These are phyloP conservation scores for Drosophila paranaensis DNA, from an alignment of 2,888 invertebrate species.

Conservation along the genomic window DNA sequence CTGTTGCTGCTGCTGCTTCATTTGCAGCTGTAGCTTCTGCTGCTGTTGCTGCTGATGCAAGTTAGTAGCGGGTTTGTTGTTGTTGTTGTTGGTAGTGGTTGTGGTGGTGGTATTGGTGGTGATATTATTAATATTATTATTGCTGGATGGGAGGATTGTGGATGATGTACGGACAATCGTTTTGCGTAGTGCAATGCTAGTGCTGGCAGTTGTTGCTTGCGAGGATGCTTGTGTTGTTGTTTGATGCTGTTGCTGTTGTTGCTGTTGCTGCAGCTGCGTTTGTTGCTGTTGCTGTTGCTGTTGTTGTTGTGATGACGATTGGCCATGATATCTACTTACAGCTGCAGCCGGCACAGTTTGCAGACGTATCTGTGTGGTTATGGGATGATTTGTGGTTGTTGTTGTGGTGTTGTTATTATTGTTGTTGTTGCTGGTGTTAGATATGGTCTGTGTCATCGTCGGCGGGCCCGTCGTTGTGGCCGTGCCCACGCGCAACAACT, in stretches of 20 bases:
- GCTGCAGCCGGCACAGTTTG: constrained; percentile 94
- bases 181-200: constrained; percentile 87
- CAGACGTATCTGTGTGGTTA: constrained; percentile 92
- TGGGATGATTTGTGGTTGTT: constrained; percentile 84
- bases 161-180: constrained; percentile 85
- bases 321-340: constrained; percentile 91
- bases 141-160: constrained; percentile 79
- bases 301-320: constrained; percentile 86
- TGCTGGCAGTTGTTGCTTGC: constrained; percentile 76
- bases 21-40: constrained; percentile 82
- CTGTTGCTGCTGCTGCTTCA: constrained; percentile 70
- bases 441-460: constrained; percentile 84
- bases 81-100: constrained; percentile 62
- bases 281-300: constrained; percentile 76
- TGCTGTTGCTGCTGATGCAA: constrained; percentile 84
- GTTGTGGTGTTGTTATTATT: constrained; percentile 68
- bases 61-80: constrained; percentile 80
- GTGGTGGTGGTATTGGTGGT: constrained; percentile 54
- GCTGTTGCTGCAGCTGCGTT: constrained; percentile 56
- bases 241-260: constrained; percentile 67
- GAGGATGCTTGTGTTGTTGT: constrained; percentile 63
- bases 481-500: constrained; percentile 95
- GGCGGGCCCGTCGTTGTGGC: constrained; percentile 88
- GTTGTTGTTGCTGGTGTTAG: constrained; percentile 81
- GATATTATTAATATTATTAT: constrained; percentile 64